These are phyloP conservation scores for Chymomyza caudatula DNA, from an alignment of 2,888 invertebrate genomes.

Conservation along the genomic window DNA sequence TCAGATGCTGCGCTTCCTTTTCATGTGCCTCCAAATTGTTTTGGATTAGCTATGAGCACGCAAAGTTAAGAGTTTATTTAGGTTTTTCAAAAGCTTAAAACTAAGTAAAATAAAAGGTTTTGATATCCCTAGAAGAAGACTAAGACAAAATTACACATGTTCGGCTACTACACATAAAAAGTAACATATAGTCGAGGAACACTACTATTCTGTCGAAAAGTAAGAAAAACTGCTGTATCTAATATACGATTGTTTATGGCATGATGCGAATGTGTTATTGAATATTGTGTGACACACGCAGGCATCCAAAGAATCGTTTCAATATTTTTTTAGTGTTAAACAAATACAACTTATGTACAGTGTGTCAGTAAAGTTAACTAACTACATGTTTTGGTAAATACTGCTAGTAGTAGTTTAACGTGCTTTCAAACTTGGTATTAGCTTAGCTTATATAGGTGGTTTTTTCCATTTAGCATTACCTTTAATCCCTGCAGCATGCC, in stretches of 20 bases:
- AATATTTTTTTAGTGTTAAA: slow-evolving; percentile 5
- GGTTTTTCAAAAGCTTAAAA: slow-evolving; percentile 3
- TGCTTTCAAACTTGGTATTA: slow-evolving; percentile 43
- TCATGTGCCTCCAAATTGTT: slow-evolving; percentile 84
- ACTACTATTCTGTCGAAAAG: slow-evolving; percentile 28
- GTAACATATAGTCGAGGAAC: slow-evolving; percentile 9
- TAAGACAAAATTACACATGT: slow-evolving; percentile 23
- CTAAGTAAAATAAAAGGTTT: neutral
- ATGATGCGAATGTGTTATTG: slow-evolving; percentile 70
- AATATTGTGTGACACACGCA: slow-evolving; percentile 62
- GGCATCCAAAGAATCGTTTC: slow-evolving; percentile 70
- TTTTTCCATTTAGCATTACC: slow-evolving; percentile 79
- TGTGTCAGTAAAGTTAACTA: slow-evolving; percentile 42
- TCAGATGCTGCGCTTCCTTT: slow-evolving; percentile 82
- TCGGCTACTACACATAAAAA: slow-evolving; percentile 40
- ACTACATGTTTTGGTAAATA: slow-evolving; percentile 22
- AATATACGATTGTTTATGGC: slow-evolving; percentile 68
- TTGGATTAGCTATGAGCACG: slow-evolving; percentile 81
- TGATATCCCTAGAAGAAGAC: slow-evolving; percentile 13
- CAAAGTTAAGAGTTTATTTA: slow-evolving; percentile 21
- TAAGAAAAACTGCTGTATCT: slow-evolving; percentile 3
- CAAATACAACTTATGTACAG: slow-evolving; percentile 40
- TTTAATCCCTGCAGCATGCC: slow-evolving; percentile 85
- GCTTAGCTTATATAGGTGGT: slow-evolving; percentile 68
- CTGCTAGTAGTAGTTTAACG: slow-evolving; percentile 25